Conservation (phyloP, 2,888 invertebrate genomes). For the Beris chalybata region DNA sequence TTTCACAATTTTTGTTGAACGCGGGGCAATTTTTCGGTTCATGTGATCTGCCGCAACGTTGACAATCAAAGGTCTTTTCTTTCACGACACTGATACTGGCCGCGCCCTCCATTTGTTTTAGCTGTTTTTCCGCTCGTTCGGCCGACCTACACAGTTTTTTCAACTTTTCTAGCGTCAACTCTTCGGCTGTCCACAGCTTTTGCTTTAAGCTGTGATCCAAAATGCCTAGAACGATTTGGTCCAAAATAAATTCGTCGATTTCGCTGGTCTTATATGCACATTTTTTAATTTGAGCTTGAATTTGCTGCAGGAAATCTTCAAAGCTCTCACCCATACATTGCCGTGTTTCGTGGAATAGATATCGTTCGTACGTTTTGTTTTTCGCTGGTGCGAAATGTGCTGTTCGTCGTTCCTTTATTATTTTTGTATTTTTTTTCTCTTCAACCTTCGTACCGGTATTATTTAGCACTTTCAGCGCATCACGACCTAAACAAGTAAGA, state of each 20-base stretch:
- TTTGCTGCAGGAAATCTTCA: neutral
- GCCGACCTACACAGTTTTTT: neutral
- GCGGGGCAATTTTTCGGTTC: too few relatives aligned
- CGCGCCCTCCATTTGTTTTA: neutral
- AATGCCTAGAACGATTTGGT: neutral
- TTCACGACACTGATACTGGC: too few relatives aligned
- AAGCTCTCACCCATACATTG: conserved; percentile 39
- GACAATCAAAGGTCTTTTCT: too few relatives aligned
- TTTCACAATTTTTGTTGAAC: too few relatives aligned
- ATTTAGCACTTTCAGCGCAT: neutral
- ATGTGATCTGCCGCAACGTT: too few relatives aligned
- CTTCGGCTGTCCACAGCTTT: neutral
- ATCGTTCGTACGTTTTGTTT: too few relatives aligned
- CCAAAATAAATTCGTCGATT: conserved; percentile 1
- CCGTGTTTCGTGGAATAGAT: conserved; percentile 25
- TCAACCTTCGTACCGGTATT: too few relatives aligned
- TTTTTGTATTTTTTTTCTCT: too few relatives aligned
- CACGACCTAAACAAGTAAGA: neutral
- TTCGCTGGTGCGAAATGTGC: too few relatives aligned
- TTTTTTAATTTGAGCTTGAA: neutral
- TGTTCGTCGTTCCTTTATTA: too few relatives aligned
- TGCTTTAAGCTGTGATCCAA: neutral
- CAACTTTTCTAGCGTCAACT: neutral
- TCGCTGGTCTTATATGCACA: neutral
- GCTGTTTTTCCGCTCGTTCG: neutral